phyloP scores from a whole-genome alignment of 2,888 invertebrate genomes.

The Nymphalis urticae region DNA sequence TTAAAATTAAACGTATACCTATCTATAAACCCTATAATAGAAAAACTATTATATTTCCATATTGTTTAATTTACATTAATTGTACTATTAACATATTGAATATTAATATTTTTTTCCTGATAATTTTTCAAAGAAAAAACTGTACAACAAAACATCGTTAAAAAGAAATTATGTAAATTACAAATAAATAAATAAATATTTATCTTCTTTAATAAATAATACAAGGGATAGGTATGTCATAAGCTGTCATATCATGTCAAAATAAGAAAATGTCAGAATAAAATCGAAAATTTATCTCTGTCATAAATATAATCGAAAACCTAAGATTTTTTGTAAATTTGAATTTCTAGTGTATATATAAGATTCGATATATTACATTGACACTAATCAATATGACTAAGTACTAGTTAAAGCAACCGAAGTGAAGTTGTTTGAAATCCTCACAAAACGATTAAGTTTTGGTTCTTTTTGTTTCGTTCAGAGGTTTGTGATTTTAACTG shows the following conservation, averaged over 20 bases:
- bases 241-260: constrained; percentile 17
- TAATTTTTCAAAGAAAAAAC: no score
- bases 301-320: not conserved
- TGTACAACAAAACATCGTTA: no score
- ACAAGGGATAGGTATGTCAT: not conserved
- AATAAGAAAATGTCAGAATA: constrained; percentile 19
- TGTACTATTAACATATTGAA: no score
- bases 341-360: not conserved
- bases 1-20: no score
- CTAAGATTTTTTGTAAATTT: not conserved
- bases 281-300: constrained; percentile 8
- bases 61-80: no score
- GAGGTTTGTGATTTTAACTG: constrained; percentile 51
- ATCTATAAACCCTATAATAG: no score
- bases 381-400: not conserved
- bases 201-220: not conserved
- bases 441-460: constrained; percentile 15
- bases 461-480: constrained; percentile 29
- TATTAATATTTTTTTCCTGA: no score
- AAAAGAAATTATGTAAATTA: no score
- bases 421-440: constrained; percentile 7
- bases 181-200: not conserved
- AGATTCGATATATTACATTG: constrained; percentile 2
- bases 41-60: no score
- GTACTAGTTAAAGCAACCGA: not conserved